A percentile compares a stretch with the other conserved stretches of the same genome.
phyloP scores from a whole-genome alignment of 2,113 vertebrate genomes.

The Stigmatopora argus region DNA sequence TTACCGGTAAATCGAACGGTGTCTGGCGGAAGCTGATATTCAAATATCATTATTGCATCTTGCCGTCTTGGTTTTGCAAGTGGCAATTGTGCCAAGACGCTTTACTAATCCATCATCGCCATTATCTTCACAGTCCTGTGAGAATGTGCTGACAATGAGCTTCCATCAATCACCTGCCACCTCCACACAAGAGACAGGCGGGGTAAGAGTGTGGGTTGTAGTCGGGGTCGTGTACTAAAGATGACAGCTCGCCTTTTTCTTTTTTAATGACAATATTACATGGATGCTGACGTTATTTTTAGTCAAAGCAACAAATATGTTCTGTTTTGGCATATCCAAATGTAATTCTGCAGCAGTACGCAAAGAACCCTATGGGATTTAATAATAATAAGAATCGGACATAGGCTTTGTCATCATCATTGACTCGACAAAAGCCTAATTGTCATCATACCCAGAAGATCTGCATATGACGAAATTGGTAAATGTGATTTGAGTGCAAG shows the following conservation, averaged over 20 bases:
- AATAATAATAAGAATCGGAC: no score
- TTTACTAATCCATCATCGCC: slow-evolving; percentile 29
- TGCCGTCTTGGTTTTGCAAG: slow-evolving; percentile 18
- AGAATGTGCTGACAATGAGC: slow-evolving; percentile 21
- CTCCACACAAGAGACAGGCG: background rate
- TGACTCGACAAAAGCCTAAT: no score
- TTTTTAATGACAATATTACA: background rate
- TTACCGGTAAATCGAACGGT: background rate
- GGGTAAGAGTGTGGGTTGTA: background rate
- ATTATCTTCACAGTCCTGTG: slow-evolving; percentile 20
- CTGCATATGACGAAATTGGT: no score
- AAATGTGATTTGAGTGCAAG: no score
- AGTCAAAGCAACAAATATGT: background rate
- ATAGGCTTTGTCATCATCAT: no score
- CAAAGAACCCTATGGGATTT: no score
- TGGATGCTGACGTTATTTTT: background rate
- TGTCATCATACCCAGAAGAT: no score
- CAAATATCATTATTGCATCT: slow-evolving; percentile 18
- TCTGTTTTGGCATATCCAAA: background rate
- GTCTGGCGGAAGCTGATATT: slow-evolving; percentile 19
- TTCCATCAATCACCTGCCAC: slow-evolving; percentile 24
- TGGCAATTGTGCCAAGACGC: slow-evolving; percentile 2
- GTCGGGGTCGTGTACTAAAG: background rate
- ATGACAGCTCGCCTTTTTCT: background rate
- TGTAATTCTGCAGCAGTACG: no score